phyloP scores from a whole-genome alignment of 2,888 invertebrate genomes.

The Agonopterix subpropinquella region DNA sequence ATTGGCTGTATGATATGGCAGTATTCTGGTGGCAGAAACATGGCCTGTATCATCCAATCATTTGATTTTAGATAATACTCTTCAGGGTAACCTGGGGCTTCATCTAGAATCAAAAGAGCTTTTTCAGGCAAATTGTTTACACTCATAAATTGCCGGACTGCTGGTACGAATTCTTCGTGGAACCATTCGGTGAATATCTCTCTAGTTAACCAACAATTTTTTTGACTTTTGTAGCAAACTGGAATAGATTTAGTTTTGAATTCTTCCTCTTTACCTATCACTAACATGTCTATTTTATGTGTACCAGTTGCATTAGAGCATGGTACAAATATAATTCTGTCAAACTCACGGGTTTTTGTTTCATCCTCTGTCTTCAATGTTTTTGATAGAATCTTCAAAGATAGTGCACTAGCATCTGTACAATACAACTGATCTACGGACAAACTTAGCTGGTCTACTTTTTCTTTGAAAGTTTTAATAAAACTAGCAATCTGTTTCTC shows the following conservation, averaged over 20 bases:
- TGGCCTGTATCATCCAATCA: conserved; percentile 24
- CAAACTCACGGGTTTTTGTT: conserved; percentile 21
- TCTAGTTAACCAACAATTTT: conserved; percentile 20
- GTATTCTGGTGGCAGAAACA: conserved; percentile 23
- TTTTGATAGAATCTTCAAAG: conserved; percentile 16
- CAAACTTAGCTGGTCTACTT: conserved; percentile 21
- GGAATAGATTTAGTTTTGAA: conserved; percentile 16
- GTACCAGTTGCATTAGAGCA: conserved; percentile 28
- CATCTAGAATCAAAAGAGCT: conserved; percentile 25
- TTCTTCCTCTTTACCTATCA: conserved; percentile 20
- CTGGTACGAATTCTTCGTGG: conserved; percentile 20
- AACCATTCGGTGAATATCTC: conserved; percentile 26
- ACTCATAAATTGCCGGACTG: conserved; percentile 22
- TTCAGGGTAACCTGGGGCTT: conserved; percentile 24
- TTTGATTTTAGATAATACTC: conserved; percentile 27
- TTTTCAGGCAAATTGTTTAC: conserved; percentile 21
- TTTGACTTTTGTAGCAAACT: conserved; percentile 20
- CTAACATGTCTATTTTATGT: conserved; percentile 20
- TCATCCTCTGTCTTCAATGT: conserved; percentile 21
- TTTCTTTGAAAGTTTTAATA: conserved; percentile 21
- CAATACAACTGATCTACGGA: conserved; percentile 23
- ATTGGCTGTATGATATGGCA: conserved; percentile 24
- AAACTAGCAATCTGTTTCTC: conserved; percentile 10
- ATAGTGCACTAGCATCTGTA: conserved; percentile 21
- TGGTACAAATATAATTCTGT: conserved; percentile 25